Evolutionary conservation across 2,888 invertebrate genomes (phyloP).

Genomic region (Philhelius pedissequus): DNA sequence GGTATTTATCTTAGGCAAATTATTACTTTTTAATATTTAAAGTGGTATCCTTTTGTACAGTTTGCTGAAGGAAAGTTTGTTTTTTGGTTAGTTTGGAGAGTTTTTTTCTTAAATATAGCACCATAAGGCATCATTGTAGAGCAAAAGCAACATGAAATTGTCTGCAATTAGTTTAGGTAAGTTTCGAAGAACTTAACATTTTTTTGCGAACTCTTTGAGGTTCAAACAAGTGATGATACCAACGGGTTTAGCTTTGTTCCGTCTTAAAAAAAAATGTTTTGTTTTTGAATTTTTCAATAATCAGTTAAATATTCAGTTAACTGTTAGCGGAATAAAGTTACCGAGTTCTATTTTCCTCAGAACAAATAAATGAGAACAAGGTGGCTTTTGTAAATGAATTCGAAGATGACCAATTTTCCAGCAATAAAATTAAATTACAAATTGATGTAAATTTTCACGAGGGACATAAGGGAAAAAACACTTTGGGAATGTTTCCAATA

Average conservation of each 20-base stretch:
- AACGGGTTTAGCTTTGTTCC: background rate
- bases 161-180: conserved; percentile 33
- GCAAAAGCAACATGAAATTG: background rate
- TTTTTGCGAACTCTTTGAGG: background rate
- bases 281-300: too few species aligned
- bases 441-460: too few species aligned
- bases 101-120: background rate
- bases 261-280: background rate
- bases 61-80: conserved; percentile 15
- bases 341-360: too few species aligned
- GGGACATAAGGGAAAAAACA: too few species aligned
- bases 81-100: conserved; percentile 28
- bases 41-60: conserved; percentile 64
- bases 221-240: background rate
- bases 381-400: too few species aligned
- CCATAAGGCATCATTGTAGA: conserved; percentile 26
- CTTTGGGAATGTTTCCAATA: too few species aligned
- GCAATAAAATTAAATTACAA: too few species aligned
- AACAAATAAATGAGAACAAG: too few species aligned
- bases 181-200: background rate
- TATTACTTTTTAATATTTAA: conserved; percentile 68
- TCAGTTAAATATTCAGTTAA: too few species aligned
- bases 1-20: conserved; percentile 66
- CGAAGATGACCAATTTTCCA: too few species aligned
- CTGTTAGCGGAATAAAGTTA: too few species aligned